Base-by-base conservation (phyloP, 2,888 invertebrate species). In the Pammene fasciana region DNA sequence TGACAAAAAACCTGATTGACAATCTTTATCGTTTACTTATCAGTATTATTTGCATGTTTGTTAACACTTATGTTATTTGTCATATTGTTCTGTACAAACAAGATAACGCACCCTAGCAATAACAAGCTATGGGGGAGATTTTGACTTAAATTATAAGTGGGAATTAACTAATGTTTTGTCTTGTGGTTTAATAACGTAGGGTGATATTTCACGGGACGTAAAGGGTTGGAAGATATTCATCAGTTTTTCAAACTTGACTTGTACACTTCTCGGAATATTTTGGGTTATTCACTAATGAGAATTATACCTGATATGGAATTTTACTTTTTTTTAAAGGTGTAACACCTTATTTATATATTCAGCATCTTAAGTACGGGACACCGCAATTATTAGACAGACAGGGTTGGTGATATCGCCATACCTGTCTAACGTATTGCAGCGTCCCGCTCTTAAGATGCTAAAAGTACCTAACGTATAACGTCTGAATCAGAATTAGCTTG, bases 31-130 rank as follows among this genome's bases (percentile, higher is more conserved):
- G 10, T 54, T n/a, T 7, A 34, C 34, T 9, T n/a, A 2, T 54
- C 34, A 34, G 54, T 34, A 13, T 46, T 46, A 46, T 54, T 54
- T 68, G 48, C 46, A 7, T 56, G 68, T 65, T 60, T 70, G 70
- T 70, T 60, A 65, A 48, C 60, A 60, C 65, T 70, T 65, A 68
- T 45, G 64, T 65, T 68, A 68, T 68, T 68, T 68, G 68, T 68
- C 64, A 57, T 64, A 68, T 57, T 65, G 70, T 48, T 54, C 70
- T 70, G 70, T 34, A 48, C 54, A 65, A 65, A 70, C 54, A 43
- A 60, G 70, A 70, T 70, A 70, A 70, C 54, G 65, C 65, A 48
- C 70, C 70, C 34, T 56, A 26, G 57, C 14, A 59, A 52, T 68
- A 65, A 64, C 60, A 11, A 26, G 57, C 13, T 38, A 52, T 6